phyloP scores from a whole-genome alignment of 2,113 vertebrate genomes.

The Amphiprion ocellaris region DNA sequence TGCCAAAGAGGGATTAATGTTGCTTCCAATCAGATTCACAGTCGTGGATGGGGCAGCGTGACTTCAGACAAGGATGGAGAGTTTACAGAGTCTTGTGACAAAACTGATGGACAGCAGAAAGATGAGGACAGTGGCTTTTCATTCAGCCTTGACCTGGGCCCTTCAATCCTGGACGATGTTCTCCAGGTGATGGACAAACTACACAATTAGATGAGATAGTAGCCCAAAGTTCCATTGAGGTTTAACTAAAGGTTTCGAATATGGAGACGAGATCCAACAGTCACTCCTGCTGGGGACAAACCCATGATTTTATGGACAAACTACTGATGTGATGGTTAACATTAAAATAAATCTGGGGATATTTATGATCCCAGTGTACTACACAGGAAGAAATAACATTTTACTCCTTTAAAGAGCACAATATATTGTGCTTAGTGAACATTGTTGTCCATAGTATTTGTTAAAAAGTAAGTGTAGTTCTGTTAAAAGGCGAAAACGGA shows the following conservation, averaged over 20 bases:
- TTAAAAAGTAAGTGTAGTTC: conserved; percentile 1
- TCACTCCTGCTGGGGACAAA: background rate
- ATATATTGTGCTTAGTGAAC: background rate
- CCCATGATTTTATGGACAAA: conserved; percentile 10
- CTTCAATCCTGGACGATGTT: conserved; percentile 94
- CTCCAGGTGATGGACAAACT: conserved; percentile 92
- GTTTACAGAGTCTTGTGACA: conserved; percentile 82
- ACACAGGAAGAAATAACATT: background rate
- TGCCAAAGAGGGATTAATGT: conserved; percentile 43
- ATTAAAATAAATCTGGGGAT: background rate
- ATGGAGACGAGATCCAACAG: background rate
- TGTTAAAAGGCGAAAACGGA: background rate
- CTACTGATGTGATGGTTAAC: background rate
- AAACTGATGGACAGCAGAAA: conserved; percentile 46
- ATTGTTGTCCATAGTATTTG: background rate
- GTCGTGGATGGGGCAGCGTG: conserved; percentile 48
- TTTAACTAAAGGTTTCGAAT: background rate
- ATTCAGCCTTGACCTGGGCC: conserved; percentile 90
- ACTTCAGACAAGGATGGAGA: conserved; percentile 75
- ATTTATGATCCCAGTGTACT: background rate
- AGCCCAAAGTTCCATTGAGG: background rate
- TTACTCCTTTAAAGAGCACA: background rate
- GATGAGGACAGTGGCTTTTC: conserved; percentile 79
- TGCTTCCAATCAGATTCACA: conserved; percentile 28
- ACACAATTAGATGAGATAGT: conserved; percentile 71